These are phyloP conservation scores for Drosophila setifemur DNA, from an alignment of 1,140 invertebrate species.

Conservation along the genomic window DNA sequence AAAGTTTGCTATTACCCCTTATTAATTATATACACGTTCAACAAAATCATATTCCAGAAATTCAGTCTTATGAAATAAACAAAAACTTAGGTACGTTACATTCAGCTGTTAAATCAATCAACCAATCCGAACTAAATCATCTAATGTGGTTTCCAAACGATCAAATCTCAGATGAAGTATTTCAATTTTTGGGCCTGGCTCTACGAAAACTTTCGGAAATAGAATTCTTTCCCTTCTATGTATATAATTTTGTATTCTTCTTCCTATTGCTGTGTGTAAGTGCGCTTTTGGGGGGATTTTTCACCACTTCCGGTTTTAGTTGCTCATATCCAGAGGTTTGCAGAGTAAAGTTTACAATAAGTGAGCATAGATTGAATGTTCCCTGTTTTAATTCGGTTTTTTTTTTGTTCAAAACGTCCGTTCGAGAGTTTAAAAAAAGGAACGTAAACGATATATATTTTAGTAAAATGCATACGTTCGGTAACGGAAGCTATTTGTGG, in stretches of 20 bases:
- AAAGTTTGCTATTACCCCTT: constrained; percentile 60
- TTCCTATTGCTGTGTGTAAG: constrained; percentile 3
- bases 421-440: constrained; percentile 15
- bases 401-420: not conserved
- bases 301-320: constrained; percentile 2
- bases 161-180: constrained; percentile 3
- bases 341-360: constrained; percentile 9
- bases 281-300: not conserved
- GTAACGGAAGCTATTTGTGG: constrained; percentile 56
- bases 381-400: not conserved
- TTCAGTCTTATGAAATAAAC: constrained; percentile 82
- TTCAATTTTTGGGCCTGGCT: constrained; percentile 31
- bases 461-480: constrained; percentile 60
- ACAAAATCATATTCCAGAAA: constrained; percentile 74
- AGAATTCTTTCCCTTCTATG: constrained; percentile 10
- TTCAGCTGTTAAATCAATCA: constrained; percentile 56
- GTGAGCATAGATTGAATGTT: constrained; percentile 39
- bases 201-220: constrained; percentile 8
- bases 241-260: not conserved
- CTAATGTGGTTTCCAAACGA: constrained; percentile 28
- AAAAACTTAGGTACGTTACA: constrained; percentile 77
- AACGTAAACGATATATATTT: constrained; percentile 22
- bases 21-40: constrained; percentile 56
- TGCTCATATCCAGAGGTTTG: not conserved
- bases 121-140: constrained; percentile 39